phyloP scores from a whole-genome alignment of 2,797 vertebrate genomes.

The Catharus ustulatus region DNA sequence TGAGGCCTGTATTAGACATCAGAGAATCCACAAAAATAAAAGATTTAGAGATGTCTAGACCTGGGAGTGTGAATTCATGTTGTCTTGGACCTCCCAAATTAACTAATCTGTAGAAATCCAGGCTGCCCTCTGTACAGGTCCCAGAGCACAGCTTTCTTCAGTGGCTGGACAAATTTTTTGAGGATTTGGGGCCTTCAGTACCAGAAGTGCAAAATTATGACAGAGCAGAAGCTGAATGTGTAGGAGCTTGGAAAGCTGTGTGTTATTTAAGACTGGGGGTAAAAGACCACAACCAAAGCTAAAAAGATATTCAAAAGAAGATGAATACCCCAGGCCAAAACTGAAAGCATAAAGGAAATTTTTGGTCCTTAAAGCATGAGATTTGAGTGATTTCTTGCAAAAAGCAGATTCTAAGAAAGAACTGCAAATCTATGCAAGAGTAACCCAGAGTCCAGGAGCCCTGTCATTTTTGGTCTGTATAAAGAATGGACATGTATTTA shows the following conservation, averaged over 20 bases:
- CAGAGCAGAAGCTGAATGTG: background rate
- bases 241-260: background rate
- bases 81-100: background rate
- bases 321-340: background rate
- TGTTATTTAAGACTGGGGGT: rapidly evolving
- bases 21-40: background rate
- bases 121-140: background rate
- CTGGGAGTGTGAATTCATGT: background rate
- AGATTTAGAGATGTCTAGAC: background rate
- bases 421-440: background rate
- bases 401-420: background rate
- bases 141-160: background rate
- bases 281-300: background rate
- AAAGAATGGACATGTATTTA: background rate
- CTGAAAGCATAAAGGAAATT: background rate
- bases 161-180: background rate
- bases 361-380: background rate
- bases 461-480: background rate
- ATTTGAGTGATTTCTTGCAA: background rate
- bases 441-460: background rate
- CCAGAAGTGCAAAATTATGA: background rate
- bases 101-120: background rate
- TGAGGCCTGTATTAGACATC: background rate
- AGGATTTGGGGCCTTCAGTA: background rate
- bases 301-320: background rate